Percentiles rank a stretch among this genome's conserved stretches.
Conservation (phyloP, 2,888 invertebrate species). For the Lamellibrachia columna region DNA sequence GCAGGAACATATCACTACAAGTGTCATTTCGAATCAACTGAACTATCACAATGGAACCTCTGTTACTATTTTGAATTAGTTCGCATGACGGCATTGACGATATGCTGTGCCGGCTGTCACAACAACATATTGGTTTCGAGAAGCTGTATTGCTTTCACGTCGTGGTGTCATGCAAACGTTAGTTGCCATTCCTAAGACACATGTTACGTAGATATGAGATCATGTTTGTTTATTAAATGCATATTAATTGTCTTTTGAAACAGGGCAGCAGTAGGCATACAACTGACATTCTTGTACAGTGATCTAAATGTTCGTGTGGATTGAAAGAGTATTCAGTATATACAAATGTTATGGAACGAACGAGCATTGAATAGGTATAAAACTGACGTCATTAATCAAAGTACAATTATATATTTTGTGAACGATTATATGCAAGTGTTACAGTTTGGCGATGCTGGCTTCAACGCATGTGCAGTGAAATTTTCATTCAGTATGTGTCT, state of each 20-base stretch:
- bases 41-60: not conserved
- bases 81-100: not conserved
- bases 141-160: not conserved
- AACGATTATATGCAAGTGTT: not conserved
- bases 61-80: not conserved
- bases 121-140: not conserved
- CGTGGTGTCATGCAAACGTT: not conserved
- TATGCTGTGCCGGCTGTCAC: not conserved
- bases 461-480: not conserved
- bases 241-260: not conserved
- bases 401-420: not conserved
- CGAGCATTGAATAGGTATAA: not conserved
- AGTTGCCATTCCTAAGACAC: not conserved
- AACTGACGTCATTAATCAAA: not conserved
- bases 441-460: not conserved
- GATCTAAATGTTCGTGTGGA: not conserved
- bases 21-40: not conserved
- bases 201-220: not conserved
- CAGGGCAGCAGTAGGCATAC: not conserved
- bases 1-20: not conserved
- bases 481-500: not conserved
- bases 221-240: not conserved
- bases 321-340: not conserved
- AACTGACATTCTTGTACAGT: not conserved
- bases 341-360: not conserved